Evolutionary conservation across 2,113 vertebrate species (phyloP).

Genomic region (Sinocyclocheilus grahami): DNA sequence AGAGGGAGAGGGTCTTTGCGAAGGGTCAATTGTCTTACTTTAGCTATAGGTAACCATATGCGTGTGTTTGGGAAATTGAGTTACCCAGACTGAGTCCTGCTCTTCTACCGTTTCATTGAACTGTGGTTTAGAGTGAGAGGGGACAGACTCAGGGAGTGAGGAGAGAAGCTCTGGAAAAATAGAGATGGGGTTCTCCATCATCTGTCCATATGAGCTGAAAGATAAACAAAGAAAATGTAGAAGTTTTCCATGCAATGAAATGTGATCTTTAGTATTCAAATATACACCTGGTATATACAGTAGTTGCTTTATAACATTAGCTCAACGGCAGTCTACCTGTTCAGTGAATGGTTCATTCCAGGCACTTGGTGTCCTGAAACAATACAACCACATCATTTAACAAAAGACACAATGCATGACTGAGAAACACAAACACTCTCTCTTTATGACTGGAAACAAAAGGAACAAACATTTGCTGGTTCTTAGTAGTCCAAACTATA

Average conservation of each 20-base stretch:
- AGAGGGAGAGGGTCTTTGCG: neutral
- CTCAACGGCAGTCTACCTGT: constrained; percentile 41
- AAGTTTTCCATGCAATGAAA: neutral
- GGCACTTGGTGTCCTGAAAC: constrained; percentile 63
- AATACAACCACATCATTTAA: constrained; percentile 22
- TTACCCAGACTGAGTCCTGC: constrained; percentile 28
- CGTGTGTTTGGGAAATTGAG: neutral
- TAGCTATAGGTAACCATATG: neutral
- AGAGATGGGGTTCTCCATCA: neutral
- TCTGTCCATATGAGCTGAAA: constrained; percentile 51
- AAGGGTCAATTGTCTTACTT: neutral
- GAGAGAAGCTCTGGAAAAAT: constrained; percentile 40
- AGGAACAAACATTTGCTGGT: neutral
- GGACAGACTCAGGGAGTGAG: neutral
- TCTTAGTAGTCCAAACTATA: neutral
- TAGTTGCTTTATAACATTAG: constrained; percentile 42
- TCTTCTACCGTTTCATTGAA: neutral
- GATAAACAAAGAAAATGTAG: neutral
- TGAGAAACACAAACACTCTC: neutral
- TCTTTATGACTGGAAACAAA: neutral
- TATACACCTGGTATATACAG: neutral
- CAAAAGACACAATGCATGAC: neutral
- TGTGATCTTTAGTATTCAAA: constrained; percentile 19
- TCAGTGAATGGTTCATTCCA: neutral
- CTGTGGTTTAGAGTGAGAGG: neutral